phyloP scores from a whole-genome alignment of 2,797 vertebrate species.

The Mormyrus proboscirostris region DNA sequence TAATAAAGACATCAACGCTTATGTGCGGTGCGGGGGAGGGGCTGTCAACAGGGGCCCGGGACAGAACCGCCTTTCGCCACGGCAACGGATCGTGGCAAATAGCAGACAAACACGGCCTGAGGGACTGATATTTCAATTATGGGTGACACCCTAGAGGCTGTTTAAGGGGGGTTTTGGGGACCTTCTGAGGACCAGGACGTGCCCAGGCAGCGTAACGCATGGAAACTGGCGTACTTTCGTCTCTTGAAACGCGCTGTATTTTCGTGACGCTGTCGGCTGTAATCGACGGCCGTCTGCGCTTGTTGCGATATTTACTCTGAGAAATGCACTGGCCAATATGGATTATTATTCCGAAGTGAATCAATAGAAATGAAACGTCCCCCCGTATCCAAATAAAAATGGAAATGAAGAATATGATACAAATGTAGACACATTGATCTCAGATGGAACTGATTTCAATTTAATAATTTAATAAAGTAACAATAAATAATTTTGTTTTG shows the following conservation, averaged over 20 bases:
- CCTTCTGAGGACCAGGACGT: background rate
- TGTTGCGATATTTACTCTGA: background rate
- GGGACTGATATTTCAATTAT: background rate
- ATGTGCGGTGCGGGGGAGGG: conserved; percentile 27
- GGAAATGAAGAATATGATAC: background rate
- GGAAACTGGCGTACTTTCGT: background rate
- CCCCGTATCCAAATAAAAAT: background rate
- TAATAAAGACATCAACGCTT: conserved; percentile 52
- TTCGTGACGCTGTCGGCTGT: background rate
- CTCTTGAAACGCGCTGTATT: background rate
- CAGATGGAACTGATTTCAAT: background rate
- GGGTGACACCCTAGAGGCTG: background rate
- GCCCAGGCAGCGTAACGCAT: background rate
- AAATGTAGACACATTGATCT: background rate
- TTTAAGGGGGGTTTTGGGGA: background rate
- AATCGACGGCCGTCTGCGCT: background rate
- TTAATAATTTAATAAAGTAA: background rate
- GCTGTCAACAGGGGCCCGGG: background rate
- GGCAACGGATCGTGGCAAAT: background rate
- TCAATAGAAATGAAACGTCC: background rate
- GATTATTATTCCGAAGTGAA: background rate
- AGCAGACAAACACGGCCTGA: background rate
- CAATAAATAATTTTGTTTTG: background rate
- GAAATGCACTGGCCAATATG: background rate
- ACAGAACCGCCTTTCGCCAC: background rate